These are phyloP conservation scores for Fregetta grallaria DNA, from an alignment of 2,113 vertebrate genomes.

Conservation along the genomic window DNA sequence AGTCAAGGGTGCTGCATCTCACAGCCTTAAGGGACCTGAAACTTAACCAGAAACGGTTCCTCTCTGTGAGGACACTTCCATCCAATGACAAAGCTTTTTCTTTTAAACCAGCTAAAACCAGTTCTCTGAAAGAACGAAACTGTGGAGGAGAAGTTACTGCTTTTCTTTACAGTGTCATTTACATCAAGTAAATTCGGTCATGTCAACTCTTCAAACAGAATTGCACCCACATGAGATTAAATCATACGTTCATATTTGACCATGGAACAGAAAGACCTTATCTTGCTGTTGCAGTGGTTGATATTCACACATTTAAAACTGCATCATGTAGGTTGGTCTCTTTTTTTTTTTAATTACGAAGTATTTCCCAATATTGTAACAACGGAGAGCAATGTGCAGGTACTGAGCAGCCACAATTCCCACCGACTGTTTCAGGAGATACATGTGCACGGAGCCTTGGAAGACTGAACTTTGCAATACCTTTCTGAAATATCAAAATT, in stretches of 20 bases:
- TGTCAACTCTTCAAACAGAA: neutral
- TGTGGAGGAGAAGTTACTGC: neutral
- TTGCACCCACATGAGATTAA: neutral
- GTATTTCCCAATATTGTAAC: accelerated
- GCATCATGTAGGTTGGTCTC: neutral
- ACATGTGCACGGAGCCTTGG: accelerated
- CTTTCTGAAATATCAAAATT: neutral
- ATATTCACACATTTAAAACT: neutral
- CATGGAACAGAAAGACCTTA: neutral
- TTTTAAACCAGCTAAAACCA: neutral
- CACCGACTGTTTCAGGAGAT: accelerated
- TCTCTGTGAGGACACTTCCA: neutral
- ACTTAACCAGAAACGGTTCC: too few relatives aligned
- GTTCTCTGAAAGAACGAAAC: neutral
- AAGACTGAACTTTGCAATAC: neutral
- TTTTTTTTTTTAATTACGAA: neutral
- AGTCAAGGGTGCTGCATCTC: neutral
- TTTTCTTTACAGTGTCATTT: neutral
- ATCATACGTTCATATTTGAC: neutral
- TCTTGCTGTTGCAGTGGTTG: neutral
- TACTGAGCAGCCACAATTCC: neutral
- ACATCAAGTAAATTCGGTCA: neutral
- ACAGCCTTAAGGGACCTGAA: neutral
- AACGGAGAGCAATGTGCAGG: neutral
- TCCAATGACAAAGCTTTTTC: neutral